Base-by-base conservation (phyloP, 2,113 vertebrate genomes). In the Passer montanus region DNA sequence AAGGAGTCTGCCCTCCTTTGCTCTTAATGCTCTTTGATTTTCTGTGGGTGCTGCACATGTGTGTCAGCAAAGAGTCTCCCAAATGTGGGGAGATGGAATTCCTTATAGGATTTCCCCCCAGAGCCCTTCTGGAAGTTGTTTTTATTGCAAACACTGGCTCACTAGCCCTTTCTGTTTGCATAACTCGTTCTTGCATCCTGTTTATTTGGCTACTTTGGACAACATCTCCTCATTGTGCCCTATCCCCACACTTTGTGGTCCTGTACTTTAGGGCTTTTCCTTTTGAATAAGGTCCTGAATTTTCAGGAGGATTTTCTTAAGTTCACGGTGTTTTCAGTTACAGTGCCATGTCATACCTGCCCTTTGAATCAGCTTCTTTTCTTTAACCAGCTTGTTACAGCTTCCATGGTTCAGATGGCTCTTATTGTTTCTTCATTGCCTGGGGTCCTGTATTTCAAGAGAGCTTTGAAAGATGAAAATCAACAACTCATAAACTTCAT, bases 81-180 rank as follows among this genome's bases (percentile, higher is more conserved):
- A 4, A 53, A 75, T 0, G 0, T 20, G 31, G 24, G 50, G 73
- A 90, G 49, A 4, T n/a, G 66, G 56, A 70, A 64, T 39, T 62
- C 7, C 5, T 75, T 72, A 23, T 64, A 73, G 76, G n/a, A 60
- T 84, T 90, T 82, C 31, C 50, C 58, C 37, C 27, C 37, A 6
- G n/a, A 90, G 50, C 43, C 50, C 28, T 87, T 22, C 74, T 93
- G 84, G 78, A 93, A 53, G 53, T 93, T 92, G 58, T 73, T 93
- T 93, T 85, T 67, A 39, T 62, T 93, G 50, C 91, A 91, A 91
- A 73, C 58, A 23, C 46, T 55, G 74, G 28, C 63, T 90, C 43
- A 8, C 49, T 74, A n/a, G 56, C 73, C 39, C 52, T 46, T 93
- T 88, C 50, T 81, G 69, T 87, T 94, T 94, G 73, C 39, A n/a